Evolutionary conservation across 1,140 invertebrate genomes (phyloP).

Genomic region (Leguminivora glycinivorella): DNA sequence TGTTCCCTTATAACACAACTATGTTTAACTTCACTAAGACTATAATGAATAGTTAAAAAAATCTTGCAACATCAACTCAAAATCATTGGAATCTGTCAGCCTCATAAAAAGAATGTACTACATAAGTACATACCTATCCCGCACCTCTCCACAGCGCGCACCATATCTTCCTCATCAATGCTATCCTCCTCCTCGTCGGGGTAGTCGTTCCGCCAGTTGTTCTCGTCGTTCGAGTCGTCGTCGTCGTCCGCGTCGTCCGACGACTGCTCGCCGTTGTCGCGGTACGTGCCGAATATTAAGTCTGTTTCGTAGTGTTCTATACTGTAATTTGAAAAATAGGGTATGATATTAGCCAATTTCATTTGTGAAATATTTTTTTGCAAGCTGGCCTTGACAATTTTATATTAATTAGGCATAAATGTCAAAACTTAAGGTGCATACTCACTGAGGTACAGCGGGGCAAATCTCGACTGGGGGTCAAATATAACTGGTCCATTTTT

Average conservation of each 20-base stretch:
- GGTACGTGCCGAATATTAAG: slow-evolving; percentile 68
- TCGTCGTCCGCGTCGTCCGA: slow-evolving; percentile 59
- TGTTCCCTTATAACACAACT: too few species aligned
- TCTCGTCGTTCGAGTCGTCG: slow-evolving; percentile 81
- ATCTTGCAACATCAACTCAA: too few species aligned
- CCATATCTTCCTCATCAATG: slow-evolving; percentile 79
- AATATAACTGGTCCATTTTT: too few species aligned
- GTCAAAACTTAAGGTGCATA: too few species aligned
- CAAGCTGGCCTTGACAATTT: too few species aligned
- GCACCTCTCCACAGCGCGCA: slow-evolving; percentile 65
- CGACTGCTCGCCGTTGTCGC: slow-evolving; percentile 60
- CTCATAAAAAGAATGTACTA: neutral
- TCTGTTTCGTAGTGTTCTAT: slow-evolving; percentile 75
- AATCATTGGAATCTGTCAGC: too few species aligned
- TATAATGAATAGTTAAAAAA: too few species aligned
- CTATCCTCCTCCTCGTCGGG: slow-evolving; percentile 76
- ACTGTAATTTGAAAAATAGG: slow-evolving; percentile 56
- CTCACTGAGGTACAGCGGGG: too few species aligned
- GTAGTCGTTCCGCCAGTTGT: slow-evolving; percentile 81
- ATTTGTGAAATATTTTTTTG: too few species aligned
- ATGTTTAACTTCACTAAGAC: too few species aligned
- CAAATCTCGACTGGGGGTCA: too few species aligned
- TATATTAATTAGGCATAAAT: too few species aligned
- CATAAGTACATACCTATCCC: slow-evolving; percentile 53
- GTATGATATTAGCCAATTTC: neutral